phyloP scores from a whole-genome alignment of 2,113 vertebrate genomes.

The Salvelinus fontinalis region DNA sequence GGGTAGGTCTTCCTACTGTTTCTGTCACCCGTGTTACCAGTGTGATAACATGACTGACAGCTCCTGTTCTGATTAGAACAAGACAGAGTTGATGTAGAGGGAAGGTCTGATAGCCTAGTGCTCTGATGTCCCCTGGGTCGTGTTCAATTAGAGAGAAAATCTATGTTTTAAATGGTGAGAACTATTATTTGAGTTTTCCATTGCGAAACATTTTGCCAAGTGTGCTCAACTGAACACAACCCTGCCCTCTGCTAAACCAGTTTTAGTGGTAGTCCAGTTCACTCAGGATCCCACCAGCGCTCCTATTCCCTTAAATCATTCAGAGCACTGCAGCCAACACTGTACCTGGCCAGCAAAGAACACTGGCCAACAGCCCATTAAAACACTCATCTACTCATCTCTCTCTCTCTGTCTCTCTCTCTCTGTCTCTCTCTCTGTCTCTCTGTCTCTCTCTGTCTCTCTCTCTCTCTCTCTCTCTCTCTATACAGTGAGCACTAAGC shows the following conservation, averaged over 20 bases:
- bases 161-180: too few relatives aligned
- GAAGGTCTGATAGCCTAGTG: neutral
- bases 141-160: too few relatives aligned
- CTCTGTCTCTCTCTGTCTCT: neutral
- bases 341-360: neutral
- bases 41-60: neutral
- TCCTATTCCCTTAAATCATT: constrained; percentile 16
- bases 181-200: too few relatives aligned
- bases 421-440: neutral
- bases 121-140: too few relatives aligned
- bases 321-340: constrained; percentile 16
- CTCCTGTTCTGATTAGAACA: neutral
- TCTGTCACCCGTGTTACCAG: neutral
- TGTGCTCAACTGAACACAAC: neutral
- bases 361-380: too few relatives aligned
- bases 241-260: neutral
- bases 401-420: neutral
- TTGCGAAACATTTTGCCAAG: too few relatives aligned
- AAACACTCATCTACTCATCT: too few relatives aligned
- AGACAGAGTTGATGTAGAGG: constrained; percentile 1
- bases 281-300: too few relatives aligned
- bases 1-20: neutral
- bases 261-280: constrained; percentile 5
- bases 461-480: neutral
- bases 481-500: constrained; percentile 8